A percentile compares a stretch with the other conserved stretches of the same genome.
Evolutionary conservation across 2,888 invertebrate genomes (phyloP).

Genomic region (Gnatocerus cornutus): DNA sequence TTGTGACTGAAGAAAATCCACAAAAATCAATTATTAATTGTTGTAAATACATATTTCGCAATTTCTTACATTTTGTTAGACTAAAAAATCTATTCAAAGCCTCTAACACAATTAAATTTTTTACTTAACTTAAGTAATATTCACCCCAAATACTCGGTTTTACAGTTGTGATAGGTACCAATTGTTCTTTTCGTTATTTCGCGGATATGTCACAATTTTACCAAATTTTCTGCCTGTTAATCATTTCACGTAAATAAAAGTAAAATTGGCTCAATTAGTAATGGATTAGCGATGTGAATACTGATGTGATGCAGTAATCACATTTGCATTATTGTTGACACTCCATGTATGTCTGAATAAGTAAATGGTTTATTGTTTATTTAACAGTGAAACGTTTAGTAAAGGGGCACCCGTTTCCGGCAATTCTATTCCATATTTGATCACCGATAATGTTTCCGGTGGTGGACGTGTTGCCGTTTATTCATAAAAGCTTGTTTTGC

Average conservation of each 20-base stretch:
- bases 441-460: constrained; percentile 40
- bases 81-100: too few species aligned
- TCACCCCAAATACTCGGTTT: too few species aligned
- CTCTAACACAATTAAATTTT: too few species aligned
- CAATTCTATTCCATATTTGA: constrained; percentile 46
- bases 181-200: too few species aligned
- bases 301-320: background rate
- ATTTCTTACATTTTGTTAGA: too few species aligned
- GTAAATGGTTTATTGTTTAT: constrained; percentile 34
- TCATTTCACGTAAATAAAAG: background rate
- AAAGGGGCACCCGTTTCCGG: constrained; percentile 26
- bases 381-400: constrained; percentile 16
- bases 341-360: constrained; percentile 21
- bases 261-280: background rate
- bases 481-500: constrained; percentile 4
- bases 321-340: constrained; percentile 31
- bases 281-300: constrained; percentile 19
- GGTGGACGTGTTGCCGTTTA: constrained; percentile 14
- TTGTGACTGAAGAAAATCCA: constrained; percentile 72
- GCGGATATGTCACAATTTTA: too few species aligned
- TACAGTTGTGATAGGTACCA: too few species aligned
- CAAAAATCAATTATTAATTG: background rate
- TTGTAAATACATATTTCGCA: too few species aligned
- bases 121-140: too few species aligned
- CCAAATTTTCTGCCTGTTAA: too few species aligned